phyloP scores from a whole-genome alignment of 2,113 vertebrate genomes.

The Leptodactylus fuscus region DNA sequence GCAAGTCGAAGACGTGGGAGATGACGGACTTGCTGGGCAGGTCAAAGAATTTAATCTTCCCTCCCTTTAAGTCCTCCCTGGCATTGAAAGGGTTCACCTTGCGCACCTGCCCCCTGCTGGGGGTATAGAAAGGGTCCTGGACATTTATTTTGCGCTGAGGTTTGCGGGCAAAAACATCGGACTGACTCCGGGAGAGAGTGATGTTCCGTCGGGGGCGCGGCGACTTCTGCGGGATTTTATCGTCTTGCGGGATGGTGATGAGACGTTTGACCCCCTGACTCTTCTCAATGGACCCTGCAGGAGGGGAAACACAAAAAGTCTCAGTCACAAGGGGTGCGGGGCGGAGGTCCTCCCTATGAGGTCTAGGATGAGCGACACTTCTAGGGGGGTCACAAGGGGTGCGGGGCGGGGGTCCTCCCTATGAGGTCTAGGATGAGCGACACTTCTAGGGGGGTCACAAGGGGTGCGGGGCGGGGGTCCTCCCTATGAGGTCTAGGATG shows the following conservation, averaged over 20 bases:
- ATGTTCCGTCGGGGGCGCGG: constrained; percentile 90
- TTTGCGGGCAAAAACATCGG: constrained; percentile 92
- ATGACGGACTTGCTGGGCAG: constrained; percentile 96
- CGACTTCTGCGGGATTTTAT: constrained; percentile 93
- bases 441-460: no score
- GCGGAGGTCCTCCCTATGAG: no score
- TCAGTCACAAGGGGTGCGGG: no score
- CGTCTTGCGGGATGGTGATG: constrained; percentile 81
- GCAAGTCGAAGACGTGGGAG: constrained; percentile 91
- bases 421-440: no score
- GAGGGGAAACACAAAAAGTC: constrained; percentile 63
- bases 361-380: no score
- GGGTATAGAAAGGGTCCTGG: constrained; percentile 90
- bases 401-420: no score
- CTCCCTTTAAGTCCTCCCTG: constrained; percentile 93
- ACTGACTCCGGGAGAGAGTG: constrained; percentile 95
- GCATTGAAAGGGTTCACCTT: constrained; percentile 96
- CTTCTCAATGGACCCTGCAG: constrained; percentile 81
- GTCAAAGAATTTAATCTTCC: constrained; percentile 95
- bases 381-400: no score
- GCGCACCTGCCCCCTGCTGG: constrained; percentile 70
- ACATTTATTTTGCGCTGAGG: constrained; percentile 85
- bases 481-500: no score
- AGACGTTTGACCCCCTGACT: constrained; percentile 86
- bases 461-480: no score